Evolutionary conservation across 2,113 vertebrate genomes (phyloP).

Genomic region (Rutilus rutilus): DNA sequence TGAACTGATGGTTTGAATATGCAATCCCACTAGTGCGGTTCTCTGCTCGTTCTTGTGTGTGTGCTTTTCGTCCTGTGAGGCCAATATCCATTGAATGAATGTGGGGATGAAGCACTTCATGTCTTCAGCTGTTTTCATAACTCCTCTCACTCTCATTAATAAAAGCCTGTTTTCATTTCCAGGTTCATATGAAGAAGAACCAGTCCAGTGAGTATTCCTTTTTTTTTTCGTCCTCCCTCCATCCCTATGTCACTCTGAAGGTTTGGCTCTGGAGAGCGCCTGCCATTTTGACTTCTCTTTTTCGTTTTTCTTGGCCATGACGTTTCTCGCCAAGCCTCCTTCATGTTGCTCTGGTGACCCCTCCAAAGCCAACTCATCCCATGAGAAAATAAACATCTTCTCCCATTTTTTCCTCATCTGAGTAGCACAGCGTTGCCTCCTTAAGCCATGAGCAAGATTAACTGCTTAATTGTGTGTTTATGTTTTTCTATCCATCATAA

Average conservation of each 20-base stretch:
- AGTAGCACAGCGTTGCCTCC: constrained; percentile 50
- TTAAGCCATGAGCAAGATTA: constrained; percentile 64
- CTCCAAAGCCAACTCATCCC: constrained; percentile 69
- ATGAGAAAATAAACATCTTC: constrained; percentile 63
- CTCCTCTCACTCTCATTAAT: constrained; percentile 57
- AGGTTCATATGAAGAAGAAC: constrained; percentile 93
- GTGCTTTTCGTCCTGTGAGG: constrained; percentile 34
- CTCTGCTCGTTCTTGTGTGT: not conserved
- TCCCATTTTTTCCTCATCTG: constrained; percentile 50
- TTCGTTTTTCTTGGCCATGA: constrained; percentile 65
- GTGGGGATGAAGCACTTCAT: constrained; percentile 34
- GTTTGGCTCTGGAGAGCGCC: constrained; percentile 47
- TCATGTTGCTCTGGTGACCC: constrained; percentile 51
- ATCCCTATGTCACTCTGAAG: constrained; percentile 52
- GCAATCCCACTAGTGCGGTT: not conserved
- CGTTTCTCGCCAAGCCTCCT: constrained; percentile 66
- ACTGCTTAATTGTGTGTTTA: constrained; percentile 68
- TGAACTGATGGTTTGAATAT: constrained; percentile 16
- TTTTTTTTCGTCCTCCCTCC: constrained; percentile 14
- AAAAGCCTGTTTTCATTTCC: constrained; percentile 73
- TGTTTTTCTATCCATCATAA: constrained; percentile 66
- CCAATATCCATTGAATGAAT: constrained; percentile 31
- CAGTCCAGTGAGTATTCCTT: constrained; percentile 91
- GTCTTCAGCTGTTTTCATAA: constrained; percentile 48
- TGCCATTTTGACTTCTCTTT: constrained; percentile 54